phyloP scores from a whole-genome alignment of 2,113 vertebrate genomes.

The Sigmodon hispidus region DNA sequence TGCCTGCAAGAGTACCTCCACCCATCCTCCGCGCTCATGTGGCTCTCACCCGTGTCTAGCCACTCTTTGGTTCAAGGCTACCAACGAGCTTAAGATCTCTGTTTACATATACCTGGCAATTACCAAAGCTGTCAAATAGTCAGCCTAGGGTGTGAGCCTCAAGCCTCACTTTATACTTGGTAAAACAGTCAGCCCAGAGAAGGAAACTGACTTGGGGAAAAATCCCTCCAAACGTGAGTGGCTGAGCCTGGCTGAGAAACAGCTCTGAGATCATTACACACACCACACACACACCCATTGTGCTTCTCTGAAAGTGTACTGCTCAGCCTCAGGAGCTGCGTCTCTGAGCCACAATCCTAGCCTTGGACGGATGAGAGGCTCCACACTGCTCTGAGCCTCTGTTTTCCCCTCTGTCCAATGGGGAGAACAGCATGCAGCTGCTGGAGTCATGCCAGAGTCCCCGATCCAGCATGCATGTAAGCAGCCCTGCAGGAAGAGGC shows the following conservation, averaged over 20 bases:
- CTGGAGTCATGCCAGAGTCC: not conserved
- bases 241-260: not conserved
- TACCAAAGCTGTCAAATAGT: not conserved
- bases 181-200: not conserved
- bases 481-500: not conserved
- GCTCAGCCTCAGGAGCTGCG: not conserved
- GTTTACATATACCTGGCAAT: not conserved
- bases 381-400: not conserved
- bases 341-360: not conserved
- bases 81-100: not conserved
- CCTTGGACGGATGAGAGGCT: not conserved
- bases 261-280: not conserved
- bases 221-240: not conserved
- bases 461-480: not conserved
- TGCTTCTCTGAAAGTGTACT: not conserved
- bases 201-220: not conserved
- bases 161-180: not conserved
- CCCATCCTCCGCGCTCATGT: not conserved
- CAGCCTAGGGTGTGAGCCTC: rapidly evolving
- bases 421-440: not conserved
- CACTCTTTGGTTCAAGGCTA: not conserved
- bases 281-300: not conserved
- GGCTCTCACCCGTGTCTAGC: not conserved
- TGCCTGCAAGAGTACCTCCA: rapidly evolving
- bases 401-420: not conserved